Conservation (phyloP, 2,113 vertebrate species). For the Lagenorhynchus albirostris region DNA sequence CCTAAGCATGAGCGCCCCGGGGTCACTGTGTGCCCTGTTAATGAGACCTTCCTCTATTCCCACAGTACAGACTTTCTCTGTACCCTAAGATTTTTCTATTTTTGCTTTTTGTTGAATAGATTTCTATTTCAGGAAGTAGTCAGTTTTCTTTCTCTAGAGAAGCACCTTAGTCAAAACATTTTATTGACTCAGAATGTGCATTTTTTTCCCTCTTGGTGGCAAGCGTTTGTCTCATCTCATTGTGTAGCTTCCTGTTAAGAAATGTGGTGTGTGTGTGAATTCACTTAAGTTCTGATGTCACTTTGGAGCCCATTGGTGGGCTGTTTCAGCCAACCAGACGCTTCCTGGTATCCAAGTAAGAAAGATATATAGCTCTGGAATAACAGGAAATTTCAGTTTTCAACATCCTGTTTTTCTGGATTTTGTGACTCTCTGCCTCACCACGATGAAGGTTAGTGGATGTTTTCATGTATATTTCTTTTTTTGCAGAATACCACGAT, state of each 20-base stretch:
- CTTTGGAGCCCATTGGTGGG: background rate
- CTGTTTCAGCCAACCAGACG: slow-evolving; percentile 64
- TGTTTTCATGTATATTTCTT: slow-evolving; percentile 10
- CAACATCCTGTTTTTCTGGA: slow-evolving; percentile 78
- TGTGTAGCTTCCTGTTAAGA: slow-evolving; percentile 76
- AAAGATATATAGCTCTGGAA: slow-evolving; percentile 39
- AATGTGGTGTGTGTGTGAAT: background rate
- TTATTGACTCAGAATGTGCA: background rate
- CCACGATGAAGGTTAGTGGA: slow-evolving; percentile 85
- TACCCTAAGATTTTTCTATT: background rate
- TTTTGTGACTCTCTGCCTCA: slow-evolving; percentile 43
- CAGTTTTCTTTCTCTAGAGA: background rate
- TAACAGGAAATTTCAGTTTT: slow-evolving; percentile 76
- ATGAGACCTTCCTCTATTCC: background rate
- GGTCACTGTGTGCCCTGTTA: background rate
- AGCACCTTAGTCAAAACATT: background rate
- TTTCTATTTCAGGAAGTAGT: background rate
- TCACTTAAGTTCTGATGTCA: slow-evolving; percentile 7
- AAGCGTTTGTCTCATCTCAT: slow-evolving; percentile 49
- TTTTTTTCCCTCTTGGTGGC: background rate
- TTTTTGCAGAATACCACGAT: background rate
- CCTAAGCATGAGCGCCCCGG: fast-evolving
- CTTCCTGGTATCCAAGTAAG: slow-evolving; percentile 22
- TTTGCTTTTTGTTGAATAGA: background rate
- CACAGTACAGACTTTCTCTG: fast-evolving